Percentiles rank a stretch among this genome's conserved stretches.
Evolutionary conservation across 2,888 invertebrate genomes (phyloP).

Genomic region (Stomorhina lunata): DNA sequence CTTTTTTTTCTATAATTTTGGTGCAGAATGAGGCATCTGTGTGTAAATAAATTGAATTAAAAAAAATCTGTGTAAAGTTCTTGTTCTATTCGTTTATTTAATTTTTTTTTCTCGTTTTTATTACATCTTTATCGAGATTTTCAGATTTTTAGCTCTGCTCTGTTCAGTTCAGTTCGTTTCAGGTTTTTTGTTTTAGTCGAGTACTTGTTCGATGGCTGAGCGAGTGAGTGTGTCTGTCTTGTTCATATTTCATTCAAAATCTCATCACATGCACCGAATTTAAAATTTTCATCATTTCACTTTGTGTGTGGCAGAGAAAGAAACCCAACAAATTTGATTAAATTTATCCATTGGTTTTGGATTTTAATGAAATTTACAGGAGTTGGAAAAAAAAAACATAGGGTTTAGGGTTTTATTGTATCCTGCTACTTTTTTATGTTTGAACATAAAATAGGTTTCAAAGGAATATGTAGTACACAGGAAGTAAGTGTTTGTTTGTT

Average conservation of each 20-base stretch:
- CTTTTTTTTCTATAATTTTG: constrained; percentile 69
- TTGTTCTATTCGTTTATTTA: constrained; percentile 41
- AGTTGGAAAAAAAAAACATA: background rate
- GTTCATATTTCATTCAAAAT: constrained; percentile 48
- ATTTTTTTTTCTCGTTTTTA: constrained; percentile 23
- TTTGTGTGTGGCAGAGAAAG: constrained; percentile 14
- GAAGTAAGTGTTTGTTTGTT: too few relatives aligned
- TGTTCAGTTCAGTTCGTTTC: constrained; percentile 4
- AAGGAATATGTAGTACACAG: too few relatives aligned
- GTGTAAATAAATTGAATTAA: constrained; percentile 59
- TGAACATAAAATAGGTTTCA: too few relatives aligned
- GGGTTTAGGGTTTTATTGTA: background rate
- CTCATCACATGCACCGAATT: constrained; percentile 41
- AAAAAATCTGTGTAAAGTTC: constrained; percentile 68
- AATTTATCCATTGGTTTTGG: constrained; percentile 50
- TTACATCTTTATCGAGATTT: constrained; percentile 43
- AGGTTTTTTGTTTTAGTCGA: background rate
- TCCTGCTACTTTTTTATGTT: too few relatives aligned
- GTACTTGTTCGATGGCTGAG: background rate
- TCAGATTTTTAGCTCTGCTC: constrained; percentile 36
- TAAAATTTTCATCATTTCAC: background rate
- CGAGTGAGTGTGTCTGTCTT: background rate
- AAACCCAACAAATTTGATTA: constrained; percentile 44
- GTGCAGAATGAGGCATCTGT: constrained; percentile 44
- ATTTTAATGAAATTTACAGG: constrained; percentile 41